Base-by-base conservation (phyloP, 1,140 invertebrate genomes). In the Homarus americanus region DNA sequence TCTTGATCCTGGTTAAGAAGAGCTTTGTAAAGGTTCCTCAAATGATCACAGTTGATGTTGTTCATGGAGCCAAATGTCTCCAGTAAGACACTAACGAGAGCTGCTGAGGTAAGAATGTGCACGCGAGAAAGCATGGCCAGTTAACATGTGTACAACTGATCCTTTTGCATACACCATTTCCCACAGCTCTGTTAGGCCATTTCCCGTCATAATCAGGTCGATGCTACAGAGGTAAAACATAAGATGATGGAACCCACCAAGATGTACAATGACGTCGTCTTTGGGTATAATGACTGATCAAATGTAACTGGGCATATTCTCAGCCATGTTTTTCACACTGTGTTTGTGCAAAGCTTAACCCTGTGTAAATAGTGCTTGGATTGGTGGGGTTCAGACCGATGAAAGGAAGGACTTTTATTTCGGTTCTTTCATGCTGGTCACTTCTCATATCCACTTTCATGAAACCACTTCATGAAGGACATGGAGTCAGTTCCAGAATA, bases 351-450 rank as follows among this genome's bases (percentile, higher is more conserved):
- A 85, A 73, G 15, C 20, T 44, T 24, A 85, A 24, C 24, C 63
- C 83, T 72, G 66, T 85, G 40, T 85, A 75, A n/a, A 85, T 85
- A 73, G 83, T 85, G 83, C 66, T 85, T 28, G 34, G 83, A 32
- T 85, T 85, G 72, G 34, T 85, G 28, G 63, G 83, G 40, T 82
- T 40, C 40, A 58, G 41, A 82, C 49, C 28, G 41, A 82, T 82
- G 80, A 82, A 82, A 9, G 80, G 80, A 4, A 82, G 44, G 28
- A 36, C 34, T 58, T 44, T 2, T 24, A 82, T 66, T 82, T 40
- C 17, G 58, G 9, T 28, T 20, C 7, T 82, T 9, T 82, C 20
- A 58, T 24, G 49, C 44, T 53, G 7, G 49, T 66, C 80, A 82
- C 49, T 66, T 17, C 28, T 82, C 41, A 82, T 9, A 53, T 0